phyloP scores from a whole-genome alignment of 2,113 vertebrate species.

The Merops nubicus region DNA sequence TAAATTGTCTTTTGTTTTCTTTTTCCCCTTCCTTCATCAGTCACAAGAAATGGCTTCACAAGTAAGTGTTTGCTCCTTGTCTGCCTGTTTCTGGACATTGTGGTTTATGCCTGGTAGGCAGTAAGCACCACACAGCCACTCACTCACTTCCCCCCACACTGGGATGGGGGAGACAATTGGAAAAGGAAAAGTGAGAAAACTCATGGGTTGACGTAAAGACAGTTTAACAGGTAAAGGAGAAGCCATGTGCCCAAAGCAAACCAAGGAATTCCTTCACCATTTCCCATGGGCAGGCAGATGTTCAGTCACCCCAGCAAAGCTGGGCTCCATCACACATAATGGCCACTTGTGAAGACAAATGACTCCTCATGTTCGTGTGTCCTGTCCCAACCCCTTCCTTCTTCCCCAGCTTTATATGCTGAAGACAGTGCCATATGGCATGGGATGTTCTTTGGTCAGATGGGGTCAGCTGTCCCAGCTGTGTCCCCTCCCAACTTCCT shows the following conservation, averaged over 20 bases:
- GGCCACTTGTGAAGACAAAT: background rate
- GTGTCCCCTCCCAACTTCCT: too few species aligned
- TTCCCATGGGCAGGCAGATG: background rate
- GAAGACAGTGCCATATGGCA: too few species aligned
- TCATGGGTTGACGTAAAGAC: background rate
- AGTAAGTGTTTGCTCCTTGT: constrained; percentile 74
- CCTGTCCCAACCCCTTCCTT: too few species aligned
- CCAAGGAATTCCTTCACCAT: background rate
- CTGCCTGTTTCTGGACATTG: background rate
- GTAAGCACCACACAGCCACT: background rate
- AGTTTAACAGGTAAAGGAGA: background rate
- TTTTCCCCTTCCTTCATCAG: constrained; percentile 65
- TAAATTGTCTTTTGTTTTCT: constrained; percentile 71
- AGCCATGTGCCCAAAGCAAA: background rate
- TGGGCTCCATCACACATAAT: background rate
- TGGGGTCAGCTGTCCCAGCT: background rate
- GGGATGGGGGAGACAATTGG: background rate
- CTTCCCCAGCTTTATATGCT: too few species aligned
- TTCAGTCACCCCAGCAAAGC: background rate
- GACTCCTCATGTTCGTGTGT: too few species aligned
- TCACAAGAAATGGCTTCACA: constrained; percentile 78
- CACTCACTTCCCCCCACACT: fast-evolving
- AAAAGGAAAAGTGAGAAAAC: background rate
- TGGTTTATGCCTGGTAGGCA: background rate
- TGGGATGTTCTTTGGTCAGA: background rate